These are phyloP conservation scores for Idaea dimidiata DNA, from an alignment of 2,888 invertebrate genomes.

Conservation along the genomic window DNA sequence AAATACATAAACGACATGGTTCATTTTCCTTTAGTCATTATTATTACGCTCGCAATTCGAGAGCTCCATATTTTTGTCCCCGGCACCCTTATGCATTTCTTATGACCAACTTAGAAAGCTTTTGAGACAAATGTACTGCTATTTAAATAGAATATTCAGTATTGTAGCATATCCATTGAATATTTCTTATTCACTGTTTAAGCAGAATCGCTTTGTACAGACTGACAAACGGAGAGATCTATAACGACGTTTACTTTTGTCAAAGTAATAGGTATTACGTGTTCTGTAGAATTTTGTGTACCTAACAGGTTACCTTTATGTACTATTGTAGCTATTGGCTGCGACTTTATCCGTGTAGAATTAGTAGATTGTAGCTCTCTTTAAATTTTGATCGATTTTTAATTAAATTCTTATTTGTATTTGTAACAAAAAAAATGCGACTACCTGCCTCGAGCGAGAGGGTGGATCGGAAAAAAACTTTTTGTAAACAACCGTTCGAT, in stretches of 20 bases:
- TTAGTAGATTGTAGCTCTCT: too few relatives aligned
- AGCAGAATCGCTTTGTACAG: slow-evolving; percentile 30
- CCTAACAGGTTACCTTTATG: too few relatives aligned
- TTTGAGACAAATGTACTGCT: slow-evolving; percentile 70
- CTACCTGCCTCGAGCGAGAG: too few relatives aligned
- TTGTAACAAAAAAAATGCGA: too few relatives aligned
- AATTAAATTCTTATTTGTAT: too few relatives aligned
- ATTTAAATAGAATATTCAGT: slow-evolving; percentile 73
- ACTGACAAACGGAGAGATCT: not conserved
- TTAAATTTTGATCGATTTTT: too few relatives aligned
- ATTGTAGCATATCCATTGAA: slow-evolving; percentile 62
- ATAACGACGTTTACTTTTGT: slow-evolving; percentile 3
- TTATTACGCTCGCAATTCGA: not conserved
- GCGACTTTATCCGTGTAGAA: too few relatives aligned
- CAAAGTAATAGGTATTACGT: not conserved
- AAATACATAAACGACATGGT: not conserved
- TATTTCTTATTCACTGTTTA: slow-evolving; percentile 63
- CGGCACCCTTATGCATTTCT: slow-evolving; percentile 66
- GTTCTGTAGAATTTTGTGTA: slow-evolving; percentile 11
- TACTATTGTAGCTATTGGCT: too few relatives aligned
- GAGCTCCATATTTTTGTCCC: slow-evolving; percentile 20
- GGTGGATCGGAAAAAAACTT: too few relatives aligned
- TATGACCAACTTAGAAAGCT: slow-evolving; percentile 63
- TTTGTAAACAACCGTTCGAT: too few relatives aligned
- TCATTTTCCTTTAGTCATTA: slow-evolving; percentile 42